Evolutionary conservation across 2,888 invertebrate genomes (phyloP).

Genomic region (Schizaphis graminum): DNA sequence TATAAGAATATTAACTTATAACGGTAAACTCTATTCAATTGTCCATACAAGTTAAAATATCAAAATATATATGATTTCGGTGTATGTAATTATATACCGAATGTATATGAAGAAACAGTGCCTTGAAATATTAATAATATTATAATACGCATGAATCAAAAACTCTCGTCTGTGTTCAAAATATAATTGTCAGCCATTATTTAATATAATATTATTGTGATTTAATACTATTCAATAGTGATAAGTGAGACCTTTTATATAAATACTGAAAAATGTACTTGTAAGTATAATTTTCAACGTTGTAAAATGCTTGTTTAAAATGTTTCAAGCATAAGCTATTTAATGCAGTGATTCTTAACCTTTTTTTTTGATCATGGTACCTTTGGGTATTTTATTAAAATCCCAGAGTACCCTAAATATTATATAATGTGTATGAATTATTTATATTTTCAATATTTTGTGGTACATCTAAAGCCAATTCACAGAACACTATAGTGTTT

Average conservation of each 20-base stretch:
- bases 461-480: no score
- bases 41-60: not conserved
- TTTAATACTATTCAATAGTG: not conserved
- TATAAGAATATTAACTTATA: not conserved
- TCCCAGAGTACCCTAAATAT: no score
- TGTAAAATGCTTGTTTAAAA: not conserved
- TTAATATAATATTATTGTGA: not conserved
- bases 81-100: not conserved
- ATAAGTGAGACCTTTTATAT: not conserved
- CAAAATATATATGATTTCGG: not conserved
- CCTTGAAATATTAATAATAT: not conserved
- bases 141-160: constrained; percentile 34
- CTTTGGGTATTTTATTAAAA: no score
- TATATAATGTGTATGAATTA: no score
- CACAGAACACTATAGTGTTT: no score
- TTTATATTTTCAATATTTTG: no score
- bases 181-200: constrained; percentile 43
- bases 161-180: constrained; percentile 43
- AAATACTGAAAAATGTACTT: not conserved
- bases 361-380: no score
- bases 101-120: not conserved
- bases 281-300: not conserved
- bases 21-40: not conserved
- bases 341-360: not conserved
- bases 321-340: not conserved